A percentile compares a stretch with the other conserved stretches of the same genome.
Conservation (phyloP, 2,113 vertebrate species). For the Oryzias celebensis region DNA sequence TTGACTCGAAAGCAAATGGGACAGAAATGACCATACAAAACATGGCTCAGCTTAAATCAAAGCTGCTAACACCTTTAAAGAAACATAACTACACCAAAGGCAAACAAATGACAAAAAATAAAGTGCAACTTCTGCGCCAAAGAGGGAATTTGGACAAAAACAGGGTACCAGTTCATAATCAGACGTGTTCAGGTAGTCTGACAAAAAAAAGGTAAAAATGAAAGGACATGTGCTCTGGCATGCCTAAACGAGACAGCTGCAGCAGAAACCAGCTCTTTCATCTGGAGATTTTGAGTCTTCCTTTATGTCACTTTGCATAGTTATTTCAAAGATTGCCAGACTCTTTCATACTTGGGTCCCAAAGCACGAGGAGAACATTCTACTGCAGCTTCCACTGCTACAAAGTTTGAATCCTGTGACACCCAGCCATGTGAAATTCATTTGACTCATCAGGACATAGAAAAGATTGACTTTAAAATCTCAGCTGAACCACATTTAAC, state of each 20-base stretch:
- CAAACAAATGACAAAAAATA: conserved; percentile 78
- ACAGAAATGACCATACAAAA: conserved; percentile 77
- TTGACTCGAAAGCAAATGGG: conserved; percentile 78
- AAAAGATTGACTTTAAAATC: too few species aligned
- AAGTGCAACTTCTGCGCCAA: conserved; percentile 73
- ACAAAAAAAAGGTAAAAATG: conserved; percentile 62
- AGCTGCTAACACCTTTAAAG: conserved; percentile 85
- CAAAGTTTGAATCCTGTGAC: conserved; percentile 32
- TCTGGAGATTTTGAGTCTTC: conserved; percentile 75
- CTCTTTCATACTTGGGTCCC: conserved; percentile 28
- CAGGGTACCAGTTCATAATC: conserved; percentile 79
- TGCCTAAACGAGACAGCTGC: conserved; percentile 81
- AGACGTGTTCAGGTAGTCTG: conserved; percentile 65
- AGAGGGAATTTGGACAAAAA: conserved; percentile 62
- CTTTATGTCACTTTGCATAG: conserved; percentile 33
- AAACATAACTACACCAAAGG: conserved; percentile 58
- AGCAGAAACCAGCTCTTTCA: conserved; percentile 86
- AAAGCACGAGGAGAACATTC: conserved; percentile 48
- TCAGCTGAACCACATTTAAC: too few species aligned
- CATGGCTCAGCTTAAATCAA: conserved; percentile 84
- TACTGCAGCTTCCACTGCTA: conserved; percentile 40
- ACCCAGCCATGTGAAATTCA: conserved; percentile 30
- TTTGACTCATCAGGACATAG: too few species aligned
- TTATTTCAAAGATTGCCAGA: conserved; percentile 36
- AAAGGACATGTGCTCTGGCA: conserved; percentile 78